phyloP scores from a whole-genome alignment of 2,888 invertebrate genomes.

The Rhamnusium bicolor region DNA sequence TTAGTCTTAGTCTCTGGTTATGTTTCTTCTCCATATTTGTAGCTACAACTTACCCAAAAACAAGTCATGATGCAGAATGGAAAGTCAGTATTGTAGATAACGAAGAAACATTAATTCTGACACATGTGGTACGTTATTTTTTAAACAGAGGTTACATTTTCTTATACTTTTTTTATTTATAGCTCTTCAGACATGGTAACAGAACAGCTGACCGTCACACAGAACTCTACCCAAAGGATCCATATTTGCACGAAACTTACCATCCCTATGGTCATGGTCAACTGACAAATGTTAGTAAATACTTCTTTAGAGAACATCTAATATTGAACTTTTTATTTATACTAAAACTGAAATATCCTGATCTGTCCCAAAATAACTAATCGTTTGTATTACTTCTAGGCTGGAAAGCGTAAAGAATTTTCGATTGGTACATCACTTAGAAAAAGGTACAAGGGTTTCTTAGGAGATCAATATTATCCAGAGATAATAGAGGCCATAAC shows the following conservation, averaged over 20 bases:
- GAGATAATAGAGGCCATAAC: constrained; percentile 76
- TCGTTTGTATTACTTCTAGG: too few relatives aligned
- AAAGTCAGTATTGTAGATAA: background rate
- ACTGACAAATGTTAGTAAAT: constrained; percentile 31
- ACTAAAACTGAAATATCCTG: too few relatives aligned
- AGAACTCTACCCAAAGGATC: constrained; percentile 30
- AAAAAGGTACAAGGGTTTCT: constrained; percentile 75
- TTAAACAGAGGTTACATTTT: background rate
- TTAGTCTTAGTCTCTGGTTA: constrained; percentile 2
- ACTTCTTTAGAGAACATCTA: background rate
- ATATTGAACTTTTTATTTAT: too few relatives aligned
- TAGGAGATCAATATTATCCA: constrained; percentile 75
- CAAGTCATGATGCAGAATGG: background rate
- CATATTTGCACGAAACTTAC: constrained; percentile 30
- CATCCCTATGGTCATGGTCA: constrained; percentile 31
- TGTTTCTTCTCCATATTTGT: background rate
- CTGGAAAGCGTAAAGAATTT: constrained; percentile 67
- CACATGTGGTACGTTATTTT: constrained; percentile 22
- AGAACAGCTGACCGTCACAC: constrained; percentile 21
- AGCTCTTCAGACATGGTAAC: constrained; percentile 37
- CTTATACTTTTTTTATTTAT: background rate
- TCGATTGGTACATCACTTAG: constrained; percentile 77
- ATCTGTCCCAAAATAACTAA: too few relatives aligned
- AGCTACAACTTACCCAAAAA: background rate
- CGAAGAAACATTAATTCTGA: constrained; percentile 17